phyloP scores from a whole-genome alignment of 2,888 invertebrate species.

The Papilio demoleus region DNA sequence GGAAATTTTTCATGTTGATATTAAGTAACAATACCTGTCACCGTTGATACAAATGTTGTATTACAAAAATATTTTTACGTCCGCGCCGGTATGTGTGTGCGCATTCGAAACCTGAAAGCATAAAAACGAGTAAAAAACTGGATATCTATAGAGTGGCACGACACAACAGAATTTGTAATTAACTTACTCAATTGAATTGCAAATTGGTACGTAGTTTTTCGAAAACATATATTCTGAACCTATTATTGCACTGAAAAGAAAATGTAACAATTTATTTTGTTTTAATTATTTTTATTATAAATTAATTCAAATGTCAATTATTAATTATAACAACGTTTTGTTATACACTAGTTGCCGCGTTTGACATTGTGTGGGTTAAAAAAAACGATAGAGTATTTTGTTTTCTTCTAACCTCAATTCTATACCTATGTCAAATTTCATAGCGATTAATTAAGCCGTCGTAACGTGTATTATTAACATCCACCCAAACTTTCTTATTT shows the following conservation, averaged over 20 bases:
- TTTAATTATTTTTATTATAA: not conserved
- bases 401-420: too few species aligned
- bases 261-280: constrained; percentile 15
- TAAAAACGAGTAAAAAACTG: constrained; percentile 39
- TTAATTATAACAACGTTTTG: too few species aligned
- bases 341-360: too few species aligned
- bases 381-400: too few species aligned
- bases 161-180: constrained; percentile 48
- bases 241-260: constrained; percentile 33
- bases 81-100: constrained; percentile 16
- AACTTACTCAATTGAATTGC: constrained; percentile 48
- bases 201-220: constrained; percentile 46
- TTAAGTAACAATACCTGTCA: not conserved
- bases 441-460: too few species aligned
- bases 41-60: constrained; percentile 25
- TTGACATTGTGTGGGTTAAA: too few species aligned
- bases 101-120: constrained; percentile 38
- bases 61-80: constrained; percentile 33
- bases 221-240: constrained; percentile 42
- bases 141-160: constrained; percentile 40
- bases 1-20: not conserved
- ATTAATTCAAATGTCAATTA: not conserved
- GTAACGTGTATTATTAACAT: too few species aligned
- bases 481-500: too few species aligned
- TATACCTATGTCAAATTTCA: too few species aligned